phyloP scores from a whole-genome alignment of 2,888 invertebrate species.

The Lepidochrysops patricia region DNA sequence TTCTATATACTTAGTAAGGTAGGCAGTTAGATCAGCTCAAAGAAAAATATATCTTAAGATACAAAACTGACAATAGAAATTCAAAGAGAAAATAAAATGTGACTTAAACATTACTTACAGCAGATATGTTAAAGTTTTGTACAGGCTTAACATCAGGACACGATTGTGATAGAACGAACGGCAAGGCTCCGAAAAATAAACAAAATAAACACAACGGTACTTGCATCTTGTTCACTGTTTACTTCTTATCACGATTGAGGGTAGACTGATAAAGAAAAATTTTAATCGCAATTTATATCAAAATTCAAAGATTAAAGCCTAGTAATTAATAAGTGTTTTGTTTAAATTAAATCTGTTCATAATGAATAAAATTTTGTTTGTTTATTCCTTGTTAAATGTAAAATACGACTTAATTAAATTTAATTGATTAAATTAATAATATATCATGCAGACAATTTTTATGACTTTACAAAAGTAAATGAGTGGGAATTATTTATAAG shows the following conservation, averaged over 20 bases:
- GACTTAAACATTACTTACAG: constrained; percentile 2
- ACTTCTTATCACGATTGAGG: background rate
- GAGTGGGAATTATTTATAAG: too few species aligned
- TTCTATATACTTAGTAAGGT: too few species aligned
- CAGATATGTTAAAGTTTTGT: background rate
- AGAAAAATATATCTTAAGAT: too few species aligned
- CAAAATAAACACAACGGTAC: background rate
- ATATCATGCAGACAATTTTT: too few species aligned
- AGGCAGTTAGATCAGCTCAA: too few species aligned
- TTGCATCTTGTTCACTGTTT: background rate
- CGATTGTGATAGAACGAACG: background rate
- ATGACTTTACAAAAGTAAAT: too few species aligned
- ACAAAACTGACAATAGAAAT: too few species aligned
- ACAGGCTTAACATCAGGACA: constrained; percentile 2
- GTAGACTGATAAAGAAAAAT: background rate
- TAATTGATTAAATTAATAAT: background rate
- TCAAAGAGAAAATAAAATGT: too few species aligned
- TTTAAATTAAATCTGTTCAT: background rate
- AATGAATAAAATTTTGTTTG: background rate
- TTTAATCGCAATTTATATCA: background rate
- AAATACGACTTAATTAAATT: background rate
- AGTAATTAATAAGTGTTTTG: background rate
- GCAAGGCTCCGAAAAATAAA: background rate
- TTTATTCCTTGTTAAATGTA: background rate
- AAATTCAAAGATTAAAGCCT: background rate